Conservation (phyloP, 2,888 invertebrate genomes). For the Mesorhabditis sp. region DNA sequence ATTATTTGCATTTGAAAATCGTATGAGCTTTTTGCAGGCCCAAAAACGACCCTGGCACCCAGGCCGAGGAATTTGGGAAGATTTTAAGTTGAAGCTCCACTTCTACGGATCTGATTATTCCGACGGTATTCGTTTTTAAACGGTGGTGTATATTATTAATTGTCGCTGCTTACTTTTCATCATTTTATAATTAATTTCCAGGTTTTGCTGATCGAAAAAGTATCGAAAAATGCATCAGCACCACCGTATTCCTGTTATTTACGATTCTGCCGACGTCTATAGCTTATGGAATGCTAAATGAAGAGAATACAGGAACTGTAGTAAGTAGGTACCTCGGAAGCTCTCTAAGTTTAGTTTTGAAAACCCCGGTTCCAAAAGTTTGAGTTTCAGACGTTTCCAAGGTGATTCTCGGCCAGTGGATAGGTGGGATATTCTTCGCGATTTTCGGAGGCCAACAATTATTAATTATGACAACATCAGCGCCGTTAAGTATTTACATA, state of each 20-base stretch:
- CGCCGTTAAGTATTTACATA: slow-evolving; percentile 43
- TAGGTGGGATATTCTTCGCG: slow-evolving; percentile 39
- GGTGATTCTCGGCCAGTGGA: slow-evolving; percentile 37
- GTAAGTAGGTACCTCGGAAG: slow-evolving; percentile 60
- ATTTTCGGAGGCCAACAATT: slow-evolving; percentile 39
- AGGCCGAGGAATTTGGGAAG: not conserved
- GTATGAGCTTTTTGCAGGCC: too few relatives aligned
- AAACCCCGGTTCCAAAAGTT: too few relatives aligned
- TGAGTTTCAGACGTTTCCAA: slow-evolving; percentile 35
- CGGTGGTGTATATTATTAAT: not conserved
- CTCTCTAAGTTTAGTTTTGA: not conserved
- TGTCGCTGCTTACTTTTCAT: not conserved
- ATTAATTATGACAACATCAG: slow-evolving; percentile 35
- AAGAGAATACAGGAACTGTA: slow-evolving; percentile 64
- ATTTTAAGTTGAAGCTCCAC: not conserved
- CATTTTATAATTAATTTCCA: not conserved
- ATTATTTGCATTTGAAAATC: too few relatives aligned
- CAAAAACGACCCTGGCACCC: too few relatives aligned
- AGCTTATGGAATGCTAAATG: slow-evolving; percentile 66
- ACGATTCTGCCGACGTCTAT: slow-evolving; percentile 66
- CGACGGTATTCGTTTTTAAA: not conserved
- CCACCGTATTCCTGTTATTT: slow-evolving; percentile 66
- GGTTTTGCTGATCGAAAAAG: not conserved
- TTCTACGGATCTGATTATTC: not conserved
- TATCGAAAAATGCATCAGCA: slow-evolving; percentile 62